These are phyloP conservation scores for Stenichneumon culpator DNA, from an alignment of 2,888 invertebrate genomes.

Conservation along the genomic window DNA sequence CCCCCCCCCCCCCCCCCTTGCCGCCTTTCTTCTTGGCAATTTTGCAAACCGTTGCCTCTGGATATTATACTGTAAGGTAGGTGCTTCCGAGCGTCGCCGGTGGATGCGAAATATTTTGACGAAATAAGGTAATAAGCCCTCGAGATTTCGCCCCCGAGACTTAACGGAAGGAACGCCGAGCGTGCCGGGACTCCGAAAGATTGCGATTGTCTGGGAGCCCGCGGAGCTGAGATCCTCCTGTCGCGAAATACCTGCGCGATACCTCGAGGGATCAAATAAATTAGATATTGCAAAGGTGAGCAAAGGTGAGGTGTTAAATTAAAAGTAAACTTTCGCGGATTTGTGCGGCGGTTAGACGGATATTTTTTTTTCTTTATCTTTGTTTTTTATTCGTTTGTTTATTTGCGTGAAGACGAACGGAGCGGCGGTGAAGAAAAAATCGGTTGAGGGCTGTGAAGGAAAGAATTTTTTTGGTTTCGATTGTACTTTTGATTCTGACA, in stretches of 20 bases:
- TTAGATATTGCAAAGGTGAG: background rate
- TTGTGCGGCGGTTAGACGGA: background rate
- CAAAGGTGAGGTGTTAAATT: background rate
- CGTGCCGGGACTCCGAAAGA: constrained; percentile 9
- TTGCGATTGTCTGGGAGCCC: background rate
- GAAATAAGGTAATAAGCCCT: constrained; percentile 30
- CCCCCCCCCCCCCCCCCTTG: background rate
- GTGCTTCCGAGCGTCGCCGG: background rate
- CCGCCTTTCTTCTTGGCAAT: constrained; percentile 1
- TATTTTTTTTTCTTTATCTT: no score
- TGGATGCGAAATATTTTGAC: constrained; percentile 44
- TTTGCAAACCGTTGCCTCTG: constrained; percentile 38
- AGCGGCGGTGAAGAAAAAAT: no score
- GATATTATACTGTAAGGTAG: constrained; percentile 31
- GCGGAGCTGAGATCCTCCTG: background rate
- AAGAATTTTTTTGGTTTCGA: no score
- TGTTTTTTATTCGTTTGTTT: no score
- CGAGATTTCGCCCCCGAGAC: constrained; percentile 7
- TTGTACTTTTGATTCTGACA: no score
- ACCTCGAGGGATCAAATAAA: background rate
- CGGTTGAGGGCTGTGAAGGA: no score
- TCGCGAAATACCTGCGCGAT: background rate
- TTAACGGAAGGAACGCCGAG: background rate
- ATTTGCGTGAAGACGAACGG: no score
- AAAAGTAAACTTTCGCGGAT: background rate